Percentiles rank a stretch among this genome's conserved stretches.
Evolutionary conservation across 1,140 invertebrate genomes (phyloP).

Genomic region (Lutraria rhynchaena): DNA sequence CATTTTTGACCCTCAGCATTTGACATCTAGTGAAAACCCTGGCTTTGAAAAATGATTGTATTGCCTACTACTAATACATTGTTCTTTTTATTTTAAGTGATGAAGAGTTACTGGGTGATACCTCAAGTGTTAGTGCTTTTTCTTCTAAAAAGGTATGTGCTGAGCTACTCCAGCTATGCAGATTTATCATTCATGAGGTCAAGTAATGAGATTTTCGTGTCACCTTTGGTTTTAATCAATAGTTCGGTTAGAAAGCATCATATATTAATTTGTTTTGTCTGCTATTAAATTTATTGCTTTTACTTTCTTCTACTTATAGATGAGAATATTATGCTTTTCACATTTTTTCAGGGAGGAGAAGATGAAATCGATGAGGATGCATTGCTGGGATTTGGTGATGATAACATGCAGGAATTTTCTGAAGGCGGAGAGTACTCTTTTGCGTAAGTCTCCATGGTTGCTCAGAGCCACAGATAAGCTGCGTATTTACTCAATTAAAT

Average conservation of each 20-base stretch:
- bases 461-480: too few species aligned
- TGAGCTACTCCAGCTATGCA: too few species aligned
- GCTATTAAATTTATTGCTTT: too few species aligned
- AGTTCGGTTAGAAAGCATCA: neutral
- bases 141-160: constrained; percentile 20
- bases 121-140: constrained; percentile 18
- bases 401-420: neutral
- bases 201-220: too few species aligned
- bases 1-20: too few species aligned
- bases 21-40: too few species aligned
- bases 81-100: constrained; percentile 2
- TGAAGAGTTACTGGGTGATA: constrained; percentile 17
- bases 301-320: too few species aligned
- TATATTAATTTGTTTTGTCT: neutral
- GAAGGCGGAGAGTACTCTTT: neutral
- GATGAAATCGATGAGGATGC: constrained; percentile 37
- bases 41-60: too few species aligned
- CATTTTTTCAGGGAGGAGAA: constrained; percentile 7
- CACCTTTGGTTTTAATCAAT: neutral
- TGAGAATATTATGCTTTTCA: too few species aligned
- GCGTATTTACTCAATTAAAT: too few species aligned
- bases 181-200: too few species aligned
- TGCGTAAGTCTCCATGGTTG: constrained; percentile 1
- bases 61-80: neutral
- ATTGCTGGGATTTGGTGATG: neutral